Conservation (phyloP, 2,797 vertebrate species). For the Heterohyrax brucei region DNA sequence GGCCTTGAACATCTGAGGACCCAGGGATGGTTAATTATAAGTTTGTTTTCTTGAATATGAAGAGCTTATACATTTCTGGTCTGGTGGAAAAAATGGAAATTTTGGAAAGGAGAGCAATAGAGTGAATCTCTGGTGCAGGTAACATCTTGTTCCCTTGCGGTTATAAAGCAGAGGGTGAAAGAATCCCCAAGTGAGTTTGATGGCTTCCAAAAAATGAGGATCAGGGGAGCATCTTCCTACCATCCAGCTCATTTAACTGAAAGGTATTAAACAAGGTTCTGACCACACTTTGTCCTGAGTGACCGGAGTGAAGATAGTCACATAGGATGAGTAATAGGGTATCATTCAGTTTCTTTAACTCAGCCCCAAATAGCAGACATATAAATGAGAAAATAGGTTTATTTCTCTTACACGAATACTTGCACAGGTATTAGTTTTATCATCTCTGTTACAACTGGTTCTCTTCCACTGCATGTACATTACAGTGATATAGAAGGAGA, state of each 20-base stretch:
- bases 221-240: background rate
- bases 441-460: background rate
- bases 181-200: background rate
- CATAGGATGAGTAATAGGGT: background rate
- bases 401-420: constrained; percentile 22
- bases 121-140: background rate
- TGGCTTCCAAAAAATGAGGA: background rate
- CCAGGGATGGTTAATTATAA: background rate
- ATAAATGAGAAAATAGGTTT: background rate
- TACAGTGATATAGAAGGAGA: background rate
- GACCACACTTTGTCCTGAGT: background rate
- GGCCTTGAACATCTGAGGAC: background rate
- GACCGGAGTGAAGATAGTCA: background rate
- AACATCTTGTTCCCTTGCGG: background rate
- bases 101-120: background rate
- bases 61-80: background rate
- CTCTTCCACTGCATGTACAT: background rate
- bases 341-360: constrained; percentile 40
- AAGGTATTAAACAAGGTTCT: background rate
- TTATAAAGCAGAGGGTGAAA: background rate
- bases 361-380: background rate
- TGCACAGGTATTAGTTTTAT: background rate
- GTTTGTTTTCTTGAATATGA: background rate
- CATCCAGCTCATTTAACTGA: background rate
- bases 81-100: background rate